These are phyloP conservation scores for Hypsopygia costalis DNA, from an alignment of 2,888 invertebrate species.

Conservation along the genomic window DNA sequence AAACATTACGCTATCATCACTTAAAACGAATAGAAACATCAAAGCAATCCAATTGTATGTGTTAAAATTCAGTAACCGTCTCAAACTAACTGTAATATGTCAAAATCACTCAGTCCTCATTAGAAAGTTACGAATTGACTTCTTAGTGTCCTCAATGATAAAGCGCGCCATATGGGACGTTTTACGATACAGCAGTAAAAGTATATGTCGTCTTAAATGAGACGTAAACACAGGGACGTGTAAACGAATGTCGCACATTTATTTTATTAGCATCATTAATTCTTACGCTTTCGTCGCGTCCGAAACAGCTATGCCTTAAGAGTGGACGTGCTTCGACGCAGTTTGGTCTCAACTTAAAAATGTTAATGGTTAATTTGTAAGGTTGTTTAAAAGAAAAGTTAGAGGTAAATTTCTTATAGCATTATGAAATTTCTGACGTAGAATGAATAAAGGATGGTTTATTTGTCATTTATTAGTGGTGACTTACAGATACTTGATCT, in stretches of 20 bases:
- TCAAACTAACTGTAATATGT: neutral
- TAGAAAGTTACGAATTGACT: constrained; percentile 50
- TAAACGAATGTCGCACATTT: constrained; percentile 78
- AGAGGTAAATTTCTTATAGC: too few species aligned
- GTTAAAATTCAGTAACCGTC: neutral
- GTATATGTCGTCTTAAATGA: constrained; percentile 77
- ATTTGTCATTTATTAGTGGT: too few species aligned
- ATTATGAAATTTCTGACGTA: too few species aligned
- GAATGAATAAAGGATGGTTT: too few species aligned
- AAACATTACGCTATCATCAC: too few species aligned
- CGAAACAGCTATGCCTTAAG: constrained; percentile 26
- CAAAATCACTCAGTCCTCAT: constrained; percentile 52
- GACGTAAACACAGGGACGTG: constrained; percentile 77
- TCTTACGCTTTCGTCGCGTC: constrained; percentile 62
- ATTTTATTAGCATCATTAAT: constrained; percentile 77
- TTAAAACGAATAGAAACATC: too few species aligned
- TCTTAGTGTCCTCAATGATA: constrained; percentile 49
- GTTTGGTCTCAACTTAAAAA: neutral
- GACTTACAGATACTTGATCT: too few species aligned
- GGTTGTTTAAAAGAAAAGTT: neutral
- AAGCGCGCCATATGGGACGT: constrained; percentile 63
- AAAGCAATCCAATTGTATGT: too few species aligned
- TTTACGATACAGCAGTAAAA: constrained; percentile 72
- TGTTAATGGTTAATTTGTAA: neutral
- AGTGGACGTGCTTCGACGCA: constrained; percentile 4